Conservation (phyloP, 2,797 vertebrate genomes). For the Amazonetta brasiliensis region DNA sequence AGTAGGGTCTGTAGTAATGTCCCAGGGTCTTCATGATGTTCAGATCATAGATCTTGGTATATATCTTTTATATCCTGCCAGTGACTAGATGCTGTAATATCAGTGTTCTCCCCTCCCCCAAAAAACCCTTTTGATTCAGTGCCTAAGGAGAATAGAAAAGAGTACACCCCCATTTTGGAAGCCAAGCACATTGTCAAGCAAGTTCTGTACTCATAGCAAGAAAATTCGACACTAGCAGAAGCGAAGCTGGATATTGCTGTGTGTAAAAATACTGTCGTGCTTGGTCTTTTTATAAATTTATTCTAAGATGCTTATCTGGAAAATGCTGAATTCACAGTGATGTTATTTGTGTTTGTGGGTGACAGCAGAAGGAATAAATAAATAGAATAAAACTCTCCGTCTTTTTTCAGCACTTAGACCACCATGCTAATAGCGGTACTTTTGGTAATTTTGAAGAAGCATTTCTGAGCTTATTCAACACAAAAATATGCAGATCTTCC, state of each 20-base stretch:
- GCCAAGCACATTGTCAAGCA: not conserved
- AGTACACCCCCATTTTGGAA: not conserved
- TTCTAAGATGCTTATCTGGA: conserved; percentile 10
- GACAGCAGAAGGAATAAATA: not conserved
- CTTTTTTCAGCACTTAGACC: not conserved
- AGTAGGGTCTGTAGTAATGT: not conserved
- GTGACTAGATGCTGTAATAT: not conserved
- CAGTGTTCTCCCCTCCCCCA: not conserved
- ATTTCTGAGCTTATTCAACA: not conserved
- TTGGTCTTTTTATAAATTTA: not conserved
- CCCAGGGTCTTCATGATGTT: accelerated
- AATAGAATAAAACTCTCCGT: not conserved
- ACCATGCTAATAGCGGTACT: not conserved
- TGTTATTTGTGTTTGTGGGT: not conserved
- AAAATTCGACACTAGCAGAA: not conserved
- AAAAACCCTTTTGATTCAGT: not conserved
- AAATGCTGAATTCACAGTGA: not conserved
- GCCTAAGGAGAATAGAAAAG: not conserved
- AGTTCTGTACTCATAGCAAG: not conserved
- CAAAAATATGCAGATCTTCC: not conserved
- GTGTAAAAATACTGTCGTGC: not conserved
- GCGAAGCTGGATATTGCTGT: not conserved
- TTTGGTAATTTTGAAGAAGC: not conserved
- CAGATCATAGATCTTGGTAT: not conserved
- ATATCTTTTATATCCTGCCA: not conserved